These are phyloP conservation scores for Saccopteryx leptura DNA, from an alignment of 2,113 vertebrate genomes.

Conservation along the genomic window DNA sequence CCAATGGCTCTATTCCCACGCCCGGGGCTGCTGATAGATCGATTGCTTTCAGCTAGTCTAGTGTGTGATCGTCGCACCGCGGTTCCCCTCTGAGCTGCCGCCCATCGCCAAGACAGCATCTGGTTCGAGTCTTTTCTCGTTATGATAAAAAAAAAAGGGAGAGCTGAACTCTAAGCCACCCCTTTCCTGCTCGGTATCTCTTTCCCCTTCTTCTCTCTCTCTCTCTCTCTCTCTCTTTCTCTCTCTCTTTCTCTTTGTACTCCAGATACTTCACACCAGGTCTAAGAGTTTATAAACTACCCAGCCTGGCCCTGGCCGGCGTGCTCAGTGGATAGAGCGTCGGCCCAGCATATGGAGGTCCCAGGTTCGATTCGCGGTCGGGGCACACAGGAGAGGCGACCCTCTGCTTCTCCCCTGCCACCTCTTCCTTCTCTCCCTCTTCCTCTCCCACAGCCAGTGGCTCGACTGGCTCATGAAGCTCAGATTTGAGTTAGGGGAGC, in stretches of 20 bases:
- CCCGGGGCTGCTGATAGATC: conserved; percentile 70
- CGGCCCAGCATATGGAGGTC: too few species aligned
- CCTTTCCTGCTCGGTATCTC: not conserved
- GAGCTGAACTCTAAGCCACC: conserved; percentile 49
- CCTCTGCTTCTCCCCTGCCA: too few species aligned
- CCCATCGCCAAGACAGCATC: conserved; percentile 70
- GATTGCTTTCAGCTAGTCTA: conserved; percentile 63
- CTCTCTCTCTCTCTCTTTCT: not conserved
- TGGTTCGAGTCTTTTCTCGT: conserved; percentile 79
- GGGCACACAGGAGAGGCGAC: too few species aligned
- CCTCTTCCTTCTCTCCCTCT: too few species aligned
- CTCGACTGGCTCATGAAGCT: not conserved
- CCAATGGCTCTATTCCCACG: conserved; percentile 12
- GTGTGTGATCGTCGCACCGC: conserved; percentile 52
- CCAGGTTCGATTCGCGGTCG: too few species aligned
- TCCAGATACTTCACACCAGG: conserved; percentile 22
- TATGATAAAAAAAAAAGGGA: conserved; percentile 59
- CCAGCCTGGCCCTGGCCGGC: not conserved
- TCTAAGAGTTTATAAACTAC: not conserved
- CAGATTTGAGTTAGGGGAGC: not conserved
- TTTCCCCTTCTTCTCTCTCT: not conserved
- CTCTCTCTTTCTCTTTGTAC: not conserved
- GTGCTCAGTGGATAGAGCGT: too few species aligned
- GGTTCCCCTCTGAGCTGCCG: conserved; percentile 70
- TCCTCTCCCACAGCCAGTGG: too few species aligned